phyloP scores from a whole-genome alignment of 2,797 vertebrate genomes.

The Tinamus major region DNA sequence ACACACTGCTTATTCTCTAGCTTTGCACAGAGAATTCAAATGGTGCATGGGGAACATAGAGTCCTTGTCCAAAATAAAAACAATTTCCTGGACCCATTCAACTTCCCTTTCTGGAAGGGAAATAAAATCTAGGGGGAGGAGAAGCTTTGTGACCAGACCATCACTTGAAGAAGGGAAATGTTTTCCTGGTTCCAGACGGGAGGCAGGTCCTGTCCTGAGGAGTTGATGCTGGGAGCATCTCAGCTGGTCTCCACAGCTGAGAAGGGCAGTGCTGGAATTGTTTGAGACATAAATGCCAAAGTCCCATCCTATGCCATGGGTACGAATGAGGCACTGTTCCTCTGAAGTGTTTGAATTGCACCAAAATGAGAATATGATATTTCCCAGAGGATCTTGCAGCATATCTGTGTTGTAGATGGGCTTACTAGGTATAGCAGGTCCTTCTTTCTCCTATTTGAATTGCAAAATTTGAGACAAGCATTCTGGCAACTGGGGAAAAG shows the following conservation, averaged over 20 bases:
- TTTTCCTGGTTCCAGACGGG: slow-evolving; percentile 29
- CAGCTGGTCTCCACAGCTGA: not conserved
- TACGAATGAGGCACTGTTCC: not conserved
- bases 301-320: not conserved
- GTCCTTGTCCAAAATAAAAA: slow-evolving; percentile 5
- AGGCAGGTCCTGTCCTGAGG: slow-evolving; percentile 35
- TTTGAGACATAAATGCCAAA: not conserved
- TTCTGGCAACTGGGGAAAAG: not conserved
- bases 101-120: slow-evolving; percentile 33
- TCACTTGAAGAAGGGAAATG: slow-evolving; percentile 25
- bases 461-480: not conserved
- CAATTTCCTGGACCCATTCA: slow-evolving; percentile 30
- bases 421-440: not conserved
- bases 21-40: not conserved
- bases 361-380: not conserved
- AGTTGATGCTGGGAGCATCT: slow-evolving; percentile 1
- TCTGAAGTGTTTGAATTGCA: not conserved
- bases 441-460: not conserved
- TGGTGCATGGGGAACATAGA: slow-evolving; percentile 20
- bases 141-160: slow-evolving; percentile 32
- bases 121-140: slow-evolving; percentile 42
- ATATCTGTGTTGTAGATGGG: not conserved
- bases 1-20: not conserved
- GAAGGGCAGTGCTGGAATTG: not conserved
- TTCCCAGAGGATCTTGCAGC: not conserved